Evolutionary conservation across 2,888 invertebrate species (phyloP), one percentile per base, ranked within the genome.

Genomic region (Lottia scabra): DNA sequence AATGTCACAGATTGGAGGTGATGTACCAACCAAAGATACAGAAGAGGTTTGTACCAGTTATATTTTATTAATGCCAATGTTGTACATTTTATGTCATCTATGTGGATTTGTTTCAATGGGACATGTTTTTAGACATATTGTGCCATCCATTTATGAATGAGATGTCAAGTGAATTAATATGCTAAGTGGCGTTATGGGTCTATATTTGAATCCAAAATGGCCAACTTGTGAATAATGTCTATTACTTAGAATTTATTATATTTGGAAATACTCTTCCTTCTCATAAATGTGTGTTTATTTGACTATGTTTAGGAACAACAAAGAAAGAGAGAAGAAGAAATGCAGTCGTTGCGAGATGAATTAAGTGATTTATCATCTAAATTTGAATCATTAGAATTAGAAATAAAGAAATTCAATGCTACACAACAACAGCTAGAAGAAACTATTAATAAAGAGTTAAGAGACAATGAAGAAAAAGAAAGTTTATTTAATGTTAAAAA

Each of bases 391-490:
- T 75, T 89, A 64, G 84, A 87, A 64, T 65, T 87, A 10, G 85
- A 87, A 68, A 80, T 85, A 64, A 85, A 85, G 71, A 88, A 88
- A 75, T 85, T 85, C 68, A 82, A 82, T 38, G 84, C 85, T 67
- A 81, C 83, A 63, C 85, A 83, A 30, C 84, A 87, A 77, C 86
- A 87, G 79, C 86, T 87, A 82, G 85, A 86, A 23, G 86, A 88
- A 77, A 84, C 85, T 65, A 85, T 90, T 67, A 82, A 85, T 66
- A 86, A 90, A 76, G 91, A 92, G 75, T 90, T 90, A 67, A 85
- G 89, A 44, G 84, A 79, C 23, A 82, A 82, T 43, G 65, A 74
- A 13, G 86, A 87, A 46, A 87, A 85, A 73, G 84, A 88, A 63
- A 87, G 87, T n/a, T 80, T 79, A 6, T 88, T 83, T 73, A 81